Evolutionary conservation across 2,888 invertebrate genomes (phyloP), one percentile per base, ranked within the genome.

Genomic region (Cantharis lateralis): DNA sequence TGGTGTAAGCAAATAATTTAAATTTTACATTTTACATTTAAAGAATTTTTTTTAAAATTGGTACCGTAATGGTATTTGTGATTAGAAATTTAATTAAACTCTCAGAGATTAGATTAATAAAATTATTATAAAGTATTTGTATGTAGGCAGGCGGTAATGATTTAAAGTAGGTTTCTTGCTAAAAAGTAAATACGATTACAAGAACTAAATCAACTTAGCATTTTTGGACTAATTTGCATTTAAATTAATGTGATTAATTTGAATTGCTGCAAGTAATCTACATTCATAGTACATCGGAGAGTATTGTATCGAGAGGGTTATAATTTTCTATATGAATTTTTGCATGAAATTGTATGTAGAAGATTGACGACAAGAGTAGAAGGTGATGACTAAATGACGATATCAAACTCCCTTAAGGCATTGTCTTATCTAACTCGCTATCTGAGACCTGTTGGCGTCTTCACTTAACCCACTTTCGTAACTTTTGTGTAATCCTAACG

Each of bases 301-400:
- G n/a, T n/a, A 48, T 48, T 68, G 13, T 28, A 69, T 15, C 13
- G 32, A 69, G 11, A 16, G 28, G 15, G 32, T 16, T 26, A 69
- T 13, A 73, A 69, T 62, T 15, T 61, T 48, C 7, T 48, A 48
- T 48, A 48, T n/a, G n/a, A 48, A 48, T n/a, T 48, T 48, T 48
- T 48, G 48, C n/a, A 48, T 48, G 68, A 61, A 68, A 62, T 28
- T 73, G 73, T 61, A 28, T 73, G 26, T 68, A 61, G 62, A 69
- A 73, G 85, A 85, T 85, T 85, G 85, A 85, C 83, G 85, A 84
- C 80, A 79, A 72, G 71, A 84, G 84, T 84, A 84, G 84, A 84
- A 85, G 84, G 84, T 83, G 84, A 85, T 82, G 83, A 84, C 83
- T 84, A 73, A 73, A 83, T 83, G 82, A 82, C 84, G 84, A 83